Percentiles rank a stretch among this genome's conserved stretches.
Evolutionary conservation across 2,113 vertebrate genomes (phyloP).

Genomic region (Hemichromis elongatus): DNA sequence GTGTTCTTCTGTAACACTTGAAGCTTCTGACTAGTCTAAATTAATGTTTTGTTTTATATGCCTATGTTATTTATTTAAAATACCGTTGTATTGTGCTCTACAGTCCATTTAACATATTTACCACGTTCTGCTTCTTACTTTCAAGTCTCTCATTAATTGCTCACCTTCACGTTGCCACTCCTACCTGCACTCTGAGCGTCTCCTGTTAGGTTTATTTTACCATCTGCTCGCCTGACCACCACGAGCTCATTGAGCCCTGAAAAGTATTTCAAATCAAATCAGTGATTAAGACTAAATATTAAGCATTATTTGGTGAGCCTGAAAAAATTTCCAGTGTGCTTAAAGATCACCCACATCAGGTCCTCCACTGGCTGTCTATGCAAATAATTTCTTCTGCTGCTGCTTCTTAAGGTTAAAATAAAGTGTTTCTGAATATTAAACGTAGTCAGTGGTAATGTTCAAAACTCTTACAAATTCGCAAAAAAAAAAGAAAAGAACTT

Average conservation of each 20-base stretch:
- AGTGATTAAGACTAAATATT: background rate
- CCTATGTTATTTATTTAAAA: background rate
- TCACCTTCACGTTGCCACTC: background rate
- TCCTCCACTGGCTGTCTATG: background rate
- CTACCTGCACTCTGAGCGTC: background rate
- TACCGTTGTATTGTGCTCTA: fast-evolving
- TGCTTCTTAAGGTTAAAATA: background rate
- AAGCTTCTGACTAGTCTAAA: background rate
- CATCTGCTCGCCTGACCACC: background rate
- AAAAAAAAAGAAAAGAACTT: background rate
- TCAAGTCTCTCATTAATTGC: background rate
- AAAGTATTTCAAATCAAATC: background rate
- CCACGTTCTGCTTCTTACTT: background rate
- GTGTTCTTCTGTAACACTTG: background rate
- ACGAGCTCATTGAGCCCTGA: fast-evolving
- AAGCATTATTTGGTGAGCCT: background rate
- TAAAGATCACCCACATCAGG: background rate
- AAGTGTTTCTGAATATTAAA: background rate
- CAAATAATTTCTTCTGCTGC: background rate
- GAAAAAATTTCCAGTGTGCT: fast-evolving
- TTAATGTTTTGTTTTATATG: background rate
- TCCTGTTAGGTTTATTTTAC: background rate
- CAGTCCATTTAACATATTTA: fast-evolving
- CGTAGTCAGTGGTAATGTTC: background rate
- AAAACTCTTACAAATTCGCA: background rate